Evolutionary conservation across 2,113 vertebrate species (phyloP).

Genomic region (Sceloporus undulatus): DNA sequence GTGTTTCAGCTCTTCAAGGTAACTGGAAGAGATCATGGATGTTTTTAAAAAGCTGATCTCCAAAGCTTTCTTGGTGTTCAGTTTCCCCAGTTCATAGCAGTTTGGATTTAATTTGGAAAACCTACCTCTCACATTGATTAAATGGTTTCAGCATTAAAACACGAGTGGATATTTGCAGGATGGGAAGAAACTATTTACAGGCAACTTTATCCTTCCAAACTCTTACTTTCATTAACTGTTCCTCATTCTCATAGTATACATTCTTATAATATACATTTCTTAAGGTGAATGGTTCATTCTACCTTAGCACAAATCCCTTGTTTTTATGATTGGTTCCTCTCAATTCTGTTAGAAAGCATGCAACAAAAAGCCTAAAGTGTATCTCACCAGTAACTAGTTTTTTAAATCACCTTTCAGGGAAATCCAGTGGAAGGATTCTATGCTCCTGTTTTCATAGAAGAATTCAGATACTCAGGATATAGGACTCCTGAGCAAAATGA

Average conservation of each 20-base stretch:
- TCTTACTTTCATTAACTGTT: constrained; percentile 49
- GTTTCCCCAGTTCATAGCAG: constrained; percentile 53
- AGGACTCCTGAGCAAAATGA: not conserved
- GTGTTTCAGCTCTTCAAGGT: constrained; percentile 49
- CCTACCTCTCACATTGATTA: constrained; percentile 58
- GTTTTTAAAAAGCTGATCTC: constrained; percentile 59
- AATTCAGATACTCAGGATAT: not conserved
- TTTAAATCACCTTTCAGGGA: constrained; percentile 38
- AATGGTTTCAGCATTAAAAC: constrained; percentile 60
- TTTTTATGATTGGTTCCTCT: not conserved
- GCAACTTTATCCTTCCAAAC: constrained; percentile 41
- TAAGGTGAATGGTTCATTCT: constrained; percentile 6
- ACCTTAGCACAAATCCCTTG: not conserved
- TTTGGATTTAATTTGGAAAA: constrained; percentile 62
- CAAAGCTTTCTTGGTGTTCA: constrained; percentile 62
- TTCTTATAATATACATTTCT: constrained; percentile 12
- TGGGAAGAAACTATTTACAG: constrained; percentile 31
- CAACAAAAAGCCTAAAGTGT: not conserved
- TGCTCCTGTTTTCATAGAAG: not conserved
- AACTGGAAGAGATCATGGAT: constrained; percentile 28
- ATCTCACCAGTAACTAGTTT: not conserved
- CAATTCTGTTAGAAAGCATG: constrained; percentile 8
- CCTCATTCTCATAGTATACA: constrained; percentile 25
- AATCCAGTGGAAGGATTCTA: not conserved
- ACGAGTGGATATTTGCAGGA: not conserved